Conservation (phyloP, 1,140 invertebrate species). For the Temnothorax nylanderi region DNA sequence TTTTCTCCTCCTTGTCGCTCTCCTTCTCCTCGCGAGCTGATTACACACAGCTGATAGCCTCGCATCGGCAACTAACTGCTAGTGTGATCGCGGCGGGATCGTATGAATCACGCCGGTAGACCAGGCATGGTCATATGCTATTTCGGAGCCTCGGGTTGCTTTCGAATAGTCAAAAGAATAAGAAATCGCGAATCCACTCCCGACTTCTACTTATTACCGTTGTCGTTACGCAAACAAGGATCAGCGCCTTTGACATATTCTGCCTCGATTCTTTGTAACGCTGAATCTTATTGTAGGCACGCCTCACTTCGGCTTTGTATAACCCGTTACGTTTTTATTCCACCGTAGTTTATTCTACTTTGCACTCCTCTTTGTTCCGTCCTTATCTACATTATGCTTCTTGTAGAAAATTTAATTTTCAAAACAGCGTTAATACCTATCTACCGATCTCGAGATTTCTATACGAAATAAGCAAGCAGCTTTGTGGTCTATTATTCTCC, state of each 20-base stretch:
- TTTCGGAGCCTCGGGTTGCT: conserved; percentile 5
- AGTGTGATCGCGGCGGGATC: conserved; percentile 18
- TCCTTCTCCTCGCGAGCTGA: conserved; percentile 14
- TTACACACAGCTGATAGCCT: conserved; percentile 53
- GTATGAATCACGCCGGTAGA: conserved; percentile 46
- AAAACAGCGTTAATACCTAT: not conserved
- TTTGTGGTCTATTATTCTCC: not conserved
- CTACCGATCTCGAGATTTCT: not conserved
- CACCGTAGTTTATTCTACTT: not conserved
- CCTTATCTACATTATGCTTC: not conserved
- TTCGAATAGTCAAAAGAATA: conserved; percentile 10
- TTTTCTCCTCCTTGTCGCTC: not conserved
- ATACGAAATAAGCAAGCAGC: not conserved
- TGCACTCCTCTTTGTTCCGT: too few relatives aligned
- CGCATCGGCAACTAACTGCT: conserved; percentile 41
- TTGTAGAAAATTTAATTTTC: conserved; percentile 1
- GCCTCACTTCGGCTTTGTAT: not conserved
- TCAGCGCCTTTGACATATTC: conserved; percentile 18
- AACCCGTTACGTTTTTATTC: not conserved
- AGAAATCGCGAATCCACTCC: conserved; percentile 28
- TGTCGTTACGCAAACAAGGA: not conserved
- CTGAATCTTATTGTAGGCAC: not conserved
- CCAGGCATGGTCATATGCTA: conserved; percentile 30
- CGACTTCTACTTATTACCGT: not conserved
- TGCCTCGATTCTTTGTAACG: not conserved